Evolutionary conservation across 2,113 vertebrate species (phyloP), one percentile per base, ranked within the genome.

Genomic region (Furnarius figulus): DNA sequence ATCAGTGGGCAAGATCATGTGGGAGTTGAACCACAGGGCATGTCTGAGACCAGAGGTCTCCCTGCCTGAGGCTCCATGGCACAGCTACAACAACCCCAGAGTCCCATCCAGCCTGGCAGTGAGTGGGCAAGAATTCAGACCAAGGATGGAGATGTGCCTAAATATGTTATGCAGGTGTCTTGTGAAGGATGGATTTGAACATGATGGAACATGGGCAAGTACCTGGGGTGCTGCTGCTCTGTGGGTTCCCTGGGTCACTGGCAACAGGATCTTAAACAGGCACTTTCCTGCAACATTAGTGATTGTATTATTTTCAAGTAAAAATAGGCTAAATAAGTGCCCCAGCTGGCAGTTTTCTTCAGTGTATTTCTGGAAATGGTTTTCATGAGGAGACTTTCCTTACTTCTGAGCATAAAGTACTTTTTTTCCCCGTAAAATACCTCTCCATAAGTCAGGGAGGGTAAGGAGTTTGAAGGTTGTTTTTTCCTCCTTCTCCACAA

Each of bases 401-500:
- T 89, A 25, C 46, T 90, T 96, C 2, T 2, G n/a, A 80, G 46
- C 33, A 30, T 66, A 27, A 90, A 80, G 16, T 24, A 50, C 66
- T 13, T 23, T 85, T 77, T 47, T 70, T 39, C 33, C 3, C 49
- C 33, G 24, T 84, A 62, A 94, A 94, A 82, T 58, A 85, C 37
- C 47, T 75, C 39, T 67, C 42, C 2, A 0, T 39, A n/a, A 72
- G 27, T 78, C 65, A 75, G 44, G 70, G 24, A 63, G 16, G 6
- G 31, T 46, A 49, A 75, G 71, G 87, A 17, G 49, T 72, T 39
- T 77, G 50, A 55, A 23, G 21, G 35, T 31, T 85, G 52, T 47
- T 91, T 85, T 91, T 76, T 9, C 20, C 15, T 94, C n/a, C 85
- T 63, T 82, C 47, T 67, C 53, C 58, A 62, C 28, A 50, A 91